phyloP scores from a whole-genome alignment of 2,113 vertebrate species.

The Rynchops niger region DNA sequence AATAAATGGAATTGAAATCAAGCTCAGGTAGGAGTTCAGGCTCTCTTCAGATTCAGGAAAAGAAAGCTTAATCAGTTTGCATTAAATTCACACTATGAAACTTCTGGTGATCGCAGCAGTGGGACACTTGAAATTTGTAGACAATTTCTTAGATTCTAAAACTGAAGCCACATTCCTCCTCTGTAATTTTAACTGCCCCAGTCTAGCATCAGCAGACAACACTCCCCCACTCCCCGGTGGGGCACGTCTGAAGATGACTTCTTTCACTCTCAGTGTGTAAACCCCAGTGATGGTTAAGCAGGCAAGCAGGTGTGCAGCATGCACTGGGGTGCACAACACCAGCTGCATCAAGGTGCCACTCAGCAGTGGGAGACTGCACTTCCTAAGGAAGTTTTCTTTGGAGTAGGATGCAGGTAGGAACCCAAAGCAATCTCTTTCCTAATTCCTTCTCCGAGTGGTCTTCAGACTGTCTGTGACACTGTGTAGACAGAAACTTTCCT shows the following conservation, averaged over 20 bases:
- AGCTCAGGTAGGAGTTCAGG: neutral
- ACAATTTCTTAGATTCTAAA: neutral
- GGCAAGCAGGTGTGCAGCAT: fast-evolving
- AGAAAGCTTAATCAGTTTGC: neutral
- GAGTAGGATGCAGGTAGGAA: neutral
- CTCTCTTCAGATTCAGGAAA: neutral
- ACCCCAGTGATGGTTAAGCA: neutral
- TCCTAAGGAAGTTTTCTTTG: neutral
- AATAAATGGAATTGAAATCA: neutral
- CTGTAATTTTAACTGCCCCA: neutral
- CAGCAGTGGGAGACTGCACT: neutral
- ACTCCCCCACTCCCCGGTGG: neutral
- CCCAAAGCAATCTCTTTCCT: neutral
- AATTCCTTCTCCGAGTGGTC: neutral
- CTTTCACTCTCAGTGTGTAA: neutral
- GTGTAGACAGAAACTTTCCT: neutral
- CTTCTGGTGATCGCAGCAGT: neutral
- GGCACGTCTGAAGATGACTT: neutral
- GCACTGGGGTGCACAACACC: neutral
- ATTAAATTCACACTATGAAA: neutral
- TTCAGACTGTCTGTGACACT: neutral
- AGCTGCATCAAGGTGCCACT: neutral
- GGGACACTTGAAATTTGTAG: neutral
- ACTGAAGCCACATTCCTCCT: neutral
- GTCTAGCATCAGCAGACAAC: neutral